Conservation (phyloP, 2,888 invertebrate genomes). For the Callimorpha dominula region DNA sequence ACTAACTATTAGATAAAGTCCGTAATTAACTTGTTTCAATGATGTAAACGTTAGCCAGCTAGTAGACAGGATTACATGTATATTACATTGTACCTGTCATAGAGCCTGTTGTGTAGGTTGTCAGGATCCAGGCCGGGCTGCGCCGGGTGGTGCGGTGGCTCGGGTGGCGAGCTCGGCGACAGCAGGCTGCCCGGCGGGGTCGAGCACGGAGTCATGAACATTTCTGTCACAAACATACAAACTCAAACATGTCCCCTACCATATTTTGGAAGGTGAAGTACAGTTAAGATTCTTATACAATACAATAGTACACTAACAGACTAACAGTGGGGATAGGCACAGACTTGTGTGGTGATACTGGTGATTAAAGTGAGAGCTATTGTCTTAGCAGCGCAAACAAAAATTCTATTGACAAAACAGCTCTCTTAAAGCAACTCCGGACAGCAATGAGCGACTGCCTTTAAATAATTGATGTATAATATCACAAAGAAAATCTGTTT, state of each 20-base stretch:
- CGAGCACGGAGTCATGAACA: conserved; percentile 94
- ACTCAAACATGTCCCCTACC: too few relatives aligned
- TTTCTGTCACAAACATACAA: conserved; percentile 74
- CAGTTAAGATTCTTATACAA: not conserved
- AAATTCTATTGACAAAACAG: too few relatives aligned
- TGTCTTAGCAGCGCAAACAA: too few relatives aligned
- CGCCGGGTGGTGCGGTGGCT: conserved; percentile 47
- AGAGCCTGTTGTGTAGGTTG: conserved; percentile 69
- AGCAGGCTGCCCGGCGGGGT: conserved; percentile 94
- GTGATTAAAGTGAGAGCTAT: not conserved
- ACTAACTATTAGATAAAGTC: not conserved
- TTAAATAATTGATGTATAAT: too few relatives aligned
- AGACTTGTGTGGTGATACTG: not conserved
- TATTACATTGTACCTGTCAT: conserved; percentile 64
- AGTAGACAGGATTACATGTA: not conserved
- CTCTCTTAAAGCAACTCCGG: too few relatives aligned
- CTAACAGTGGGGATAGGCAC: not conserved
- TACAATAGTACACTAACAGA: not conserved
- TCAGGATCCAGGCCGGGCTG: conserved; percentile 57
- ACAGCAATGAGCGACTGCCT: too few relatives aligned
- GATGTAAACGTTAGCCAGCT: not conserved
- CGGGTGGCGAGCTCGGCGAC: conserved; percentile 83
- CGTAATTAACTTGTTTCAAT: not conserved
- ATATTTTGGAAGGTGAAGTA: too few relatives aligned
- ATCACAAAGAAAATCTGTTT: not conserved